These are phyloP conservation scores for Autographa pulchrina DNA, from an alignment of 2,888 invertebrate species.

Conservation along the genomic window DNA sequence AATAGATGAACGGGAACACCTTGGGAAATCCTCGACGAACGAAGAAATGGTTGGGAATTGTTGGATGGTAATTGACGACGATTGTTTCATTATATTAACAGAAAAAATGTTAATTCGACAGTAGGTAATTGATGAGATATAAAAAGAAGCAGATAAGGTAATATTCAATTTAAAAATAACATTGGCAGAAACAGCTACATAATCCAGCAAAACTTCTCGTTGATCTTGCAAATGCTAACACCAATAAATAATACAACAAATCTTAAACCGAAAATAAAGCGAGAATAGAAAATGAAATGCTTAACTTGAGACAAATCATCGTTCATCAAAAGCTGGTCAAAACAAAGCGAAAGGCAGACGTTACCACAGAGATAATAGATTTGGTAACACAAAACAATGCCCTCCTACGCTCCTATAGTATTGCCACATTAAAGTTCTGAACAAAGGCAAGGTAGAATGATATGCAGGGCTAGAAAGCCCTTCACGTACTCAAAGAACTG, in stretches of 20 bases:
- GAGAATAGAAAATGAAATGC: constrained; percentile 13
- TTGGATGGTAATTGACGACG: constrained; percentile 39
- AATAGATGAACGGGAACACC: constrained; percentile 67
- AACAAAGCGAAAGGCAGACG: constrained; percentile 51
- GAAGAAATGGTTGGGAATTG: constrained; percentile 19
- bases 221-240: not conserved
- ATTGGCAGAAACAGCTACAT: no score
- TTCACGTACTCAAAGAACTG: constrained; percentile 67
- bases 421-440: constrained; percentile 44
- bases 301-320: constrained; percentile 30
- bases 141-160: no score
- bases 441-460: constrained; percentile 44
- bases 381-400: constrained; percentile 53
- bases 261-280: not conserved
- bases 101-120: not conserved
- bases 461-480: constrained; percentile 71
- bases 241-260: not conserved
- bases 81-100: constrained; percentile 37
- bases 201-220: not conserved
- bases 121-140: not conserved
- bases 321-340: constrained; percentile 35
- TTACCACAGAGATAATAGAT: constrained; percentile 54
- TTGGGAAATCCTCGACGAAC: constrained; percentile 54
- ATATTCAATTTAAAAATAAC: no score
- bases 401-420: constrained; percentile 58